Evolutionary conservation across 2,888 invertebrate species (phyloP).

Genomic region (Macrosoma leucophasiata): DNA sequence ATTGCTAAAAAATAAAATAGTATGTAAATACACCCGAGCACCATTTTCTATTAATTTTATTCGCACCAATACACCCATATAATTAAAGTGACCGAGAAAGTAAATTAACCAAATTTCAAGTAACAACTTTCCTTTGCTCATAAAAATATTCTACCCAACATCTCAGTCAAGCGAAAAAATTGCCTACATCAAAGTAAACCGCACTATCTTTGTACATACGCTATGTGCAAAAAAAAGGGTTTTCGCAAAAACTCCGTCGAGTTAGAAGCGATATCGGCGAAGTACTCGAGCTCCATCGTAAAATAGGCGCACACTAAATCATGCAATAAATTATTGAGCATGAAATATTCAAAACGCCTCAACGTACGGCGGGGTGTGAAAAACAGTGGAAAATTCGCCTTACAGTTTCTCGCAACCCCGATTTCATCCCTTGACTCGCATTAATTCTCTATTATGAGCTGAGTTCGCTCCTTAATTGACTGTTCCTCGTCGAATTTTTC

Average conservation of each 20-base stretch:
- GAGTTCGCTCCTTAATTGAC: too few species aligned
- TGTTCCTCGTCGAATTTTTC: too few species aligned
- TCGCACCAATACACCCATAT: too few species aligned
- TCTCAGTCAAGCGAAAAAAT: slow-evolving; percentile 11
- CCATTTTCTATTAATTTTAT: too few species aligned
- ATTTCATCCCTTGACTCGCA: slow-evolving; percentile 29
- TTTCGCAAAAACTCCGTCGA: slow-evolving; percentile 33
- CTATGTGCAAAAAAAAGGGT: slow-evolving; percentile 36
- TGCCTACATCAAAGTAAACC: slow-evolving; percentile 30
- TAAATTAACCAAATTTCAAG: too few species aligned
- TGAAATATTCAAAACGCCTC: slow-evolving; percentile 54
- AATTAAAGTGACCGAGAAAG: too few species aligned
- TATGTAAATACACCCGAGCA: too few species aligned
- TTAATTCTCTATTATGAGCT: slow-evolving; percentile 37
- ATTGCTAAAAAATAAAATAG: too few species aligned
- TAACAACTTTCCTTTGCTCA: slow-evolving; percentile 8
- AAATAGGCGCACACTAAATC: slow-evolving; percentile 56
- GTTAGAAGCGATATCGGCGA: slow-evolving; percentile 28
- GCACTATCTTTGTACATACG: slow-evolving; percentile 35
- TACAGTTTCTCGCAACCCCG: slow-evolving; percentile 28
- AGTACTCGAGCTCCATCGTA: slow-evolving; percentile 36
- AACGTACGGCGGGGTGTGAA: slow-evolving; percentile 48
- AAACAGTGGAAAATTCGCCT: slow-evolving; percentile 49
- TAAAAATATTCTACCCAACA: slow-evolving; percentile 7
- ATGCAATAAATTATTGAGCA: slow-evolving; percentile 66